Percentiles rank a stretch among this genome's conserved stretches.
Conservation (phyloP, 2,797 vertebrate genomes). For the Eulemur mongoz region DNA sequence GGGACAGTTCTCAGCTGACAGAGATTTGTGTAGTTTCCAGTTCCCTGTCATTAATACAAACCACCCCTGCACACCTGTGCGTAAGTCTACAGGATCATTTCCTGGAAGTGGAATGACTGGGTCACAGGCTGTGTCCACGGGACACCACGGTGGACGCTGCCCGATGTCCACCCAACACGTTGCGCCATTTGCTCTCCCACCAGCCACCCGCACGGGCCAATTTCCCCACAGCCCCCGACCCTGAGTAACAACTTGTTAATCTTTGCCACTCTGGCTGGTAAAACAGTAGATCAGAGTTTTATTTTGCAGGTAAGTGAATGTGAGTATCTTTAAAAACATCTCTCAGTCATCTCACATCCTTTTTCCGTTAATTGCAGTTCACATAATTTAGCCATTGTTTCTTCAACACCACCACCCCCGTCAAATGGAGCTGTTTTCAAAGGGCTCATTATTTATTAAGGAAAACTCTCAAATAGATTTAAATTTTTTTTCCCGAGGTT, state of each 20-base stretch:
- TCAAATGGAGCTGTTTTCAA: neutral
- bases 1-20: rapidly evolving
- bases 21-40: rapidly evolving
- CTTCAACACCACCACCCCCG: neutral
- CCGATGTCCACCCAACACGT: rapidly evolving
- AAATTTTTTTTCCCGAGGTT: neutral
- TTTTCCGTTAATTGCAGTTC: neutral
- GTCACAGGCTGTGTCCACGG: neutral
- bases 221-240: rapidly evolving
- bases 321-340: neutral
- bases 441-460: slow-evolving; percentile 44
- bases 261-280: neutral
- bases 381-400: neutral
- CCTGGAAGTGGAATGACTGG: rapidly evolving
- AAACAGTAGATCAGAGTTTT: rapidly evolving
- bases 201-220: rapidly evolving
- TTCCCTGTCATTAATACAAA: neutral
- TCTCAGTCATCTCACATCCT: neutral
- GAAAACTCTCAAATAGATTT: neutral
- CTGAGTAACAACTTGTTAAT: rapidly evolving
- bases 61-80: neutral
- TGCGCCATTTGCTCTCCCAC: neutral
- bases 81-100: rapidly evolving
- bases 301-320: neutral
- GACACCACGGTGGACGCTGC: rapidly evolving